Evolutionary conservation across 2,797 vertebrate species (phyloP), one percentile per base, ranked within the genome.

Genomic region (Cuculus canorus): DNA sequence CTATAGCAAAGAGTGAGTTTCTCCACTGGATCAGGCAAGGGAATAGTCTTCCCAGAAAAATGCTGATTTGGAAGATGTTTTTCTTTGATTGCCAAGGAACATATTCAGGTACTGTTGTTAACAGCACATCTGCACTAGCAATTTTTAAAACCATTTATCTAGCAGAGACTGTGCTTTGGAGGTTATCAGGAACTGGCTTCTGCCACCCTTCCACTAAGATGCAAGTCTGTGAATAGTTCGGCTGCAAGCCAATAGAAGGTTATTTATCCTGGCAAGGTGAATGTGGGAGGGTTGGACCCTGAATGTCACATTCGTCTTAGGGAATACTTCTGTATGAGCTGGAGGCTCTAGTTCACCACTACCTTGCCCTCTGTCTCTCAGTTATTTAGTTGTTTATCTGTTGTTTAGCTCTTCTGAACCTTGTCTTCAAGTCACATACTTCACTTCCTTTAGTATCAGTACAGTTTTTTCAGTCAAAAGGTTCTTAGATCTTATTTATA

Each of bases 111-210:
- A 13, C 10, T 43, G 39, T 61, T 48, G n/a, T 43, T 76, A 84
- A 47, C 4, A 65, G 52, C 41, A 90, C 35, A 75, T 11, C 28
- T 35, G 5, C 0, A 0, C 15, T 76, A 53, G n/a, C 7, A 35
- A 18, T 53, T 75, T 78, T 87, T 52, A 7, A 90, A 70, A 22
- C 35, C 4, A 6, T 7, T 2, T 63, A 19, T 70, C 30, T 65
- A 57, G 28, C 5, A 50, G 0, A 61, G 47, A 11, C 47, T 64
- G 5, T 37, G 12, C 16, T 82, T 78, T 66, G 47, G 37, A 50
- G 13, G 13, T 80, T 41, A 33, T 41, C 17, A 32, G 53, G 22
- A n/a, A 28, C 37, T 63, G 37, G 11, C 35, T 73, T 76, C 28
- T 86, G 39, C 53, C 19, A 50, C 43, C 48, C 64, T 89, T 73